Conservation (phyloP, 2,113 vertebrate genomes). For the Bos javanicus region DNA sequence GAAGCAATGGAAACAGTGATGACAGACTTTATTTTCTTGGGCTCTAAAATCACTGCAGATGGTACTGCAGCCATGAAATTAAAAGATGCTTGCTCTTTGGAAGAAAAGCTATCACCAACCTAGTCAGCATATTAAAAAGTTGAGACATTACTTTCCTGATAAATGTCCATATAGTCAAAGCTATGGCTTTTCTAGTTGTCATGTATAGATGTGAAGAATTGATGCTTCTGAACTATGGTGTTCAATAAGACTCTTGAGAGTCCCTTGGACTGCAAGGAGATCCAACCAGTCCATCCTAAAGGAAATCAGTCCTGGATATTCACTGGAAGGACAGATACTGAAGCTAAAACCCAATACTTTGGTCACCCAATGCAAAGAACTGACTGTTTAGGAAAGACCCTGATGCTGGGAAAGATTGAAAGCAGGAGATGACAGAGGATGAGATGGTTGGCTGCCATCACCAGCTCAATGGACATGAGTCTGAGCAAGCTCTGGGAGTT, state of each 20-base stretch:
- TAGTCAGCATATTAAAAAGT: background rate
- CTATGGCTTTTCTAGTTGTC: background rate
- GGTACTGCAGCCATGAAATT: background rate
- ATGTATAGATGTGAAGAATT: background rate
- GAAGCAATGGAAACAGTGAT: background rate
- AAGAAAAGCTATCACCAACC: background rate
- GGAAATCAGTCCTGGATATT: background rate
- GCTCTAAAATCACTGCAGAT: background rate
- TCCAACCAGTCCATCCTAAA: background rate
- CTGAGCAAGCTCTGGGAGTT: background rate
- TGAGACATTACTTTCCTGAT: background rate
- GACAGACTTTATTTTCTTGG: background rate
- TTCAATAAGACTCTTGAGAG: background rate
- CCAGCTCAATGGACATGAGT: background rate
- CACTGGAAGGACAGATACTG: background rate
- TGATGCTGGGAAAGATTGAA: background rate
- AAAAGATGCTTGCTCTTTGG: background rate
- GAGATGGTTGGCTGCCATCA: background rate
- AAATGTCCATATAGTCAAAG: background rate
- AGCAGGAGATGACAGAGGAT: background rate
- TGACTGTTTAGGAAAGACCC: background rate
- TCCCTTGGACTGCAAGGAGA: background rate
- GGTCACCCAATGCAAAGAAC: background rate
- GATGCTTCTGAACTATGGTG: background rate
- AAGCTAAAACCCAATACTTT: background rate